phyloP scores from a whole-genome alignment of 1,140 invertebrate species.

The Trichomalopsis sarcophagae region DNA sequence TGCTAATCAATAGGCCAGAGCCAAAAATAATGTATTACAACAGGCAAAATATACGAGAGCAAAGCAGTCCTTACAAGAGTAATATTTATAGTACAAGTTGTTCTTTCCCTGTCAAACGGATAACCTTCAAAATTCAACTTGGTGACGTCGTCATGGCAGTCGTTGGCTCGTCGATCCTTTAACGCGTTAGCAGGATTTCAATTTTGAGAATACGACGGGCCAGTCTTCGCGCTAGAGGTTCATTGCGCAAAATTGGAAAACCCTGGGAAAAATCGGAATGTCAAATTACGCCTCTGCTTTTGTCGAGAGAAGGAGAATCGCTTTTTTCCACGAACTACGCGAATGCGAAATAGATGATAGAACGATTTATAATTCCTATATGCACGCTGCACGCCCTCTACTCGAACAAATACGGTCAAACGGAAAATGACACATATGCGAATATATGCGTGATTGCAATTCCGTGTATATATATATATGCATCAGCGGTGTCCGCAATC shows the following conservation, averaged over 20 bases:
- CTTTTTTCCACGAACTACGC: slow-evolving; percentile 31
- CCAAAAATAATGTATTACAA: slow-evolving; percentile 10
- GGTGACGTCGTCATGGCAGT: slow-evolving; percentile 48
- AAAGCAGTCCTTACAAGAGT: slow-evolving; percentile 30
- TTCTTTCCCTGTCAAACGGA: slow-evolving; percentile 35
- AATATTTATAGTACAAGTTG: slow-evolving; percentile 34
- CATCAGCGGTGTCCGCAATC: too few relatives aligned
- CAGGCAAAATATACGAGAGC: not conserved
- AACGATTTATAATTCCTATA: not conserved
- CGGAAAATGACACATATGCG: not conserved
- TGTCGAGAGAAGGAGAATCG: slow-evolving; percentile 36
- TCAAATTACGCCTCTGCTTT: slow-evolving; percentile 41
- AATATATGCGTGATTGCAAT: too few relatives aligned
- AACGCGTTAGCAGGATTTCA: not conserved
- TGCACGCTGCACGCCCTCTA: slow-evolving; percentile 19
- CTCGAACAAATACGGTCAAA: not conserved
- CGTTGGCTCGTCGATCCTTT: not conserved
- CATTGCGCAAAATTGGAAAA: slow-evolving; percentile 22
- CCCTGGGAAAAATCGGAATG: not conserved
- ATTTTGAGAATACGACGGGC: not conserved
- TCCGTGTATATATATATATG: too few relatives aligned
- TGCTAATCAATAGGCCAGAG: not conserved
- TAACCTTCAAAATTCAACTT: slow-evolving; percentile 53
- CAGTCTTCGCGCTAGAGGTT: not conserved
- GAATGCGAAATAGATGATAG: not conserved